A percentile compares a stretch with the other conserved stretches of the same genome.
Conservation (phyloP, 2,888 invertebrate species). For the Trissonchulus latispiculum region DNA sequence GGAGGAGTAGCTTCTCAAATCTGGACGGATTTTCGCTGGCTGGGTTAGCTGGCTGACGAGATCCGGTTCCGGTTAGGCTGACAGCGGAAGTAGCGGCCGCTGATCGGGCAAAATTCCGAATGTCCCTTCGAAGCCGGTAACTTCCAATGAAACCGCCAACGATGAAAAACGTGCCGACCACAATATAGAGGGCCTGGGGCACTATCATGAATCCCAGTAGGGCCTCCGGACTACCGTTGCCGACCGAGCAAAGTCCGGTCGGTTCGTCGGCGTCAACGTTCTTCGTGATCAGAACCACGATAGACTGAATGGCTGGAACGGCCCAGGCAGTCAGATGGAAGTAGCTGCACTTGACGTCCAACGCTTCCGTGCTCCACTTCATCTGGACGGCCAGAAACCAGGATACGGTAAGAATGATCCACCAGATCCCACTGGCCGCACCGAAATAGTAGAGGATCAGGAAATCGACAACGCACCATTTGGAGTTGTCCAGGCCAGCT, state of each 20-base stretch:
- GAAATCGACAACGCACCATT: slow-evolving; percentile 56
- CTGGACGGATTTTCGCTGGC: slow-evolving; percentile 55
- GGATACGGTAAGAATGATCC: slow-evolving; percentile 74
- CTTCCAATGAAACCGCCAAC: slow-evolving; percentile 42
- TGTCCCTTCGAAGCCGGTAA: slow-evolving; percentile 42
- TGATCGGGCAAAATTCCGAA: slow-evolving; percentile 59
- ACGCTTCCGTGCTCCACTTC: slow-evolving; percentile 54
- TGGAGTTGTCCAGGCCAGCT: slow-evolving; percentile 32
- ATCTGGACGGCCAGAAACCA: slow-evolving; percentile 60
- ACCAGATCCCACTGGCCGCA: slow-evolving; percentile 77
- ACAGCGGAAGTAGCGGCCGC: background rate
- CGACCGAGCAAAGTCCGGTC: slow-evolving; percentile 74
- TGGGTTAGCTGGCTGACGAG: background rate
- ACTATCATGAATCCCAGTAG: slow-evolving; percentile 67
- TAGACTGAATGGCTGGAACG: slow-evolving; percentile 73
- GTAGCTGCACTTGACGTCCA: slow-evolving; percentile 53
- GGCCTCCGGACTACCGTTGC: slow-evolving; percentile 70
- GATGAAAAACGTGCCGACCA: slow-evolving; percentile 45
- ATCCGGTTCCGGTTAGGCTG: background rate
- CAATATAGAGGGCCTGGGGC: slow-evolving; percentile 48
- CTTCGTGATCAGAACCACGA: slow-evolving; percentile 73
- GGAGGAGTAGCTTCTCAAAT: slow-evolving; percentile 88
- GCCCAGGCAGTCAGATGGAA: slow-evolving; percentile 83
- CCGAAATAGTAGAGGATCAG: slow-evolving; percentile 83
- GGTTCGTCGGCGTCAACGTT: slow-evolving; percentile 56